These are phyloP conservation scores for Dryas iulia DNA, from an alignment of 1,140 invertebrate species.

Conservation along the genomic window DNA sequence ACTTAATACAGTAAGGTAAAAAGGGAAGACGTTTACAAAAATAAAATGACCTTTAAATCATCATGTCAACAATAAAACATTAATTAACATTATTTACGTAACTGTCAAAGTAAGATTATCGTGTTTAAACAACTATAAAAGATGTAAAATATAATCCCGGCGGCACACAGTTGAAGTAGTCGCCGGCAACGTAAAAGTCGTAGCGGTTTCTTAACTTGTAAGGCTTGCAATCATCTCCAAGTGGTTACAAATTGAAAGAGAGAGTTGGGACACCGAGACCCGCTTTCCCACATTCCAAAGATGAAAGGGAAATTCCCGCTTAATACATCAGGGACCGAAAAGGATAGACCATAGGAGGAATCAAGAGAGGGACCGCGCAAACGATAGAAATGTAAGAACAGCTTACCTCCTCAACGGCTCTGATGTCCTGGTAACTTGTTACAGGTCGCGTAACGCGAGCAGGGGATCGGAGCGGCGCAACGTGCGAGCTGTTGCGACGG, in stretches of 20 bases:
- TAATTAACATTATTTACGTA: background rate
- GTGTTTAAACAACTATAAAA: background rate
- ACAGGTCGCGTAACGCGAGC: conserved; percentile 69
- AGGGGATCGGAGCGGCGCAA: conserved; percentile 42
- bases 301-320: conserved; percentile 75
- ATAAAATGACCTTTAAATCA: background rate
- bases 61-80: background rate
- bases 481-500: conserved; percentile 59
- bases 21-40: no score
- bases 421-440: conserved; percentile 72
- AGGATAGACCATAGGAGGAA: conserved; percentile 53
- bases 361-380: conserved; percentile 49
- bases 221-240: conserved; percentile 45
- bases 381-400: conserved; percentile 57
- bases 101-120: background rate
- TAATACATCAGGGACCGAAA: conserved; percentile 39
- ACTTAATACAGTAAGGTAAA: no score
- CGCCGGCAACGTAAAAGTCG: background rate
- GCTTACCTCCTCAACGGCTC: conserved; percentile 62
- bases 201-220: conserved; percentile 9
- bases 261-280: conserved; percentile 75
- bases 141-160: background rate
- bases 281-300: conserved; percentile 75
- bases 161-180: background rate
- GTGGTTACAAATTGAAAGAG: conserved; percentile 75